Conservation (phyloP, 2,888 invertebrate species). For the Tethea ocularis region DNA sequence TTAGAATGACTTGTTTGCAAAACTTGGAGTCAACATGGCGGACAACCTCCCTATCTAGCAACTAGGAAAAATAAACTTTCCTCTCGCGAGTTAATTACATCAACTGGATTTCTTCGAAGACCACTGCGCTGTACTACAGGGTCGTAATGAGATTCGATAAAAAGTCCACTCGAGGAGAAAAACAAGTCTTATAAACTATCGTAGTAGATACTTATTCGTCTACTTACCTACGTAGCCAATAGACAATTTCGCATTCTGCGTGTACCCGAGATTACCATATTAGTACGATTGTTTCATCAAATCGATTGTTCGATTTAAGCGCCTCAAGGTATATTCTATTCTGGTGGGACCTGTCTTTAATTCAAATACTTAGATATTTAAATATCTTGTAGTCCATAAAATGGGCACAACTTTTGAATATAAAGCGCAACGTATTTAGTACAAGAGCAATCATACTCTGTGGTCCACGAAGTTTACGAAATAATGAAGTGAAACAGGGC, state of each 20-base stretch:
- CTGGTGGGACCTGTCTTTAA: constrained; percentile 20
- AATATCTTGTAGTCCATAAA: constrained; percentile 6
- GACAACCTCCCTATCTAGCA: constrained; percentile 26
- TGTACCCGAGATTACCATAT: constrained; percentile 55
- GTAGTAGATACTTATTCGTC: constrained; percentile 23
- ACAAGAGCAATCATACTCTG: background rate
- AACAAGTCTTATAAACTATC: constrained; percentile 30
- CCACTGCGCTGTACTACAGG: constrained; percentile 8
- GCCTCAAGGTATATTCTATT: constrained; percentile 25
- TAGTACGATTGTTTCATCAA: constrained; percentile 52
- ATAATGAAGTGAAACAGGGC: background rate
- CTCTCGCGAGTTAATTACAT: constrained; percentile 54
- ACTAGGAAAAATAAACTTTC: constrained; percentile 53
- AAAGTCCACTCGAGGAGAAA: constrained; percentile 19
- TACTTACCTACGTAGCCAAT: constrained; percentile 22
- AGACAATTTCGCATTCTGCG: constrained; percentile 50
- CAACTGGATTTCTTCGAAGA: constrained; percentile 22
- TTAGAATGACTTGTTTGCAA: constrained; percentile 63
- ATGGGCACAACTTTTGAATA: constrained; percentile 2
- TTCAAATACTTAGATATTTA: constrained; percentile 14
- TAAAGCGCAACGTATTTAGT: background rate
- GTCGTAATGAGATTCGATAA: constrained; percentile 20
- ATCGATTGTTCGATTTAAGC: constrained; percentile 53
- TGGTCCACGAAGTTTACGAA: background rate
- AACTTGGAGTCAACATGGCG: constrained; percentile 41